These are phyloP conservation scores for Mimachlamys varia DNA, from an alignment of 2,888 invertebrate species.

Conservation along the genomic window DNA sequence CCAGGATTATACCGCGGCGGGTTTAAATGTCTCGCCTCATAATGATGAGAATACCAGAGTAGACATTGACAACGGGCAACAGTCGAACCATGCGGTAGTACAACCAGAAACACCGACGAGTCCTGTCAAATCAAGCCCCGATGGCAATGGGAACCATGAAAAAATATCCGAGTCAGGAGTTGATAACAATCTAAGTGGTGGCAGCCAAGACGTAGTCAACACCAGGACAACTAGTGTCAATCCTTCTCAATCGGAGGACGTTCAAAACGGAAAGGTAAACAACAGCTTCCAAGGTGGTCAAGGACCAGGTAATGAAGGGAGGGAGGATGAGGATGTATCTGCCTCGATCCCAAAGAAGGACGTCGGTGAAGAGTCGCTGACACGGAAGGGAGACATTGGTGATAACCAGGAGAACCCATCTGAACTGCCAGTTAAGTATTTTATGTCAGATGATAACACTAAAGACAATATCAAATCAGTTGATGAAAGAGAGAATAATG, in stretches of 20 bases:
- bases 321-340: neutral
- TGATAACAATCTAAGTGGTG: neutral
- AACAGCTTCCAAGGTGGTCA: neutral
- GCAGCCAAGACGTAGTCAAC: neutral
- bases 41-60: neutral
- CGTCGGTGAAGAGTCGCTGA: neutral
- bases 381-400: neutral
- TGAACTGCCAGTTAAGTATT: neutral
- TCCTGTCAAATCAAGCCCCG: neutral
- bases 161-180: constrained; percentile 7
- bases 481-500: constrained; percentile 41
- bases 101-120: neutral
- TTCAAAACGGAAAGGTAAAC: neutral
- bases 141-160: neutral
- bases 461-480: neutral
- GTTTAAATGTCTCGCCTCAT: constrained; percentile 1
- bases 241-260: neutral
- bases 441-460: neutral
- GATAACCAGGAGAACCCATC: neutral
- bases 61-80: neutral
- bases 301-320: neutral
- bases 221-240: neutral
- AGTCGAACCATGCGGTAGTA: constrained; percentile 15
- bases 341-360: neutral
- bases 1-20: neutral